These are phyloP conservation scores for Cardiocondyla obscurior DNA, from an alignment of 1,140 invertebrate species.

Conservation along the genomic window DNA sequence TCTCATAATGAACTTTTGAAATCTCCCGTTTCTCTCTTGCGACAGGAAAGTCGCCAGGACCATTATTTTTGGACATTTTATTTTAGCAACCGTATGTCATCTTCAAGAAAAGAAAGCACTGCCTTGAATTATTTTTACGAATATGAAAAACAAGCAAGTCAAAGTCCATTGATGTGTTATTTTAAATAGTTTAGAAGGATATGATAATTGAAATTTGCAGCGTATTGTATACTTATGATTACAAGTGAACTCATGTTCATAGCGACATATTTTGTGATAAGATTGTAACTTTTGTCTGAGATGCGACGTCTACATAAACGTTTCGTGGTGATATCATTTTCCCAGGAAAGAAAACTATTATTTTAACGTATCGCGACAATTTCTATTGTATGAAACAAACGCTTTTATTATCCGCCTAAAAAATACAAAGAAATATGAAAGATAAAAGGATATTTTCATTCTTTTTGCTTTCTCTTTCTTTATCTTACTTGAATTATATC, in stretches of 20 bases:
- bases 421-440: too few relatives aligned
- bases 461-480: neutral
- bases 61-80: neutral
- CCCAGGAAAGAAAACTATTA: neutral
- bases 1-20: neutral
- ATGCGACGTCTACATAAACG: neutral
- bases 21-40: neutral
- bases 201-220: neutral
- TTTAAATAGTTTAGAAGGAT: neutral
- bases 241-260: neutral
- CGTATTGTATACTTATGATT: neutral
- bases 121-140: neutral
- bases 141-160: neutral
- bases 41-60: neutral
- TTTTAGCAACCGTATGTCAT: neutral
- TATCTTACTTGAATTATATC: neutral
- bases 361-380: neutral
- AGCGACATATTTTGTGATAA: neutral
- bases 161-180: neutral
- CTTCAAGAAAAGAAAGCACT: neutral
- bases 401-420: too few relatives aligned
- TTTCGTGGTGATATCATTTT: slow-evolving; percentile 8
- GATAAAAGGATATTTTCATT: neutral
- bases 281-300: neutral
- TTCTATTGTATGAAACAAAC: neutral